Base-by-base conservation (phyloP, 2,888 invertebrate genomes). In the Archips xylosteana region DNA sequence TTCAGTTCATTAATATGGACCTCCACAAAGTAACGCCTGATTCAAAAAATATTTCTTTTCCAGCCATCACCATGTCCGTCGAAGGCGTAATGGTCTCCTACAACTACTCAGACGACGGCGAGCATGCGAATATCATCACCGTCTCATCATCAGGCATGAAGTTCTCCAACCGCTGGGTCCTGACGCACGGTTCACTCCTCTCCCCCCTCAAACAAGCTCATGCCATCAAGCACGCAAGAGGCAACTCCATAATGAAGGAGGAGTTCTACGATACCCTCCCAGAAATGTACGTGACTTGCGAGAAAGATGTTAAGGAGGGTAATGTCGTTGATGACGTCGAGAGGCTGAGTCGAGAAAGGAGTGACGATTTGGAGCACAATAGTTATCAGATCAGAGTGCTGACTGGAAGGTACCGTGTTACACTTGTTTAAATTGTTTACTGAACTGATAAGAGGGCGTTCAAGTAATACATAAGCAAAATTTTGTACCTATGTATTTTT, bases 71-170 rank as follows among this genome's bases (percentile, higher is more conserved):
- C 69, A 95, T 95, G 95, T 79, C 87, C 0, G 87, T 92, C 10
- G 92, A 91, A 84, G 94, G 94, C 3, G 95, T 95, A 13, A 92
- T 95, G 91, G 89, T 95, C 1, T 92, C 94, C 0, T 93, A 95
- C 83, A 91, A 92, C 80, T 92, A 92, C 72, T 90, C 89, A 0
- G 88, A 90, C 3, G 88, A 89, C 76, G 89, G 87, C 0, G 92
- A 94, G 73, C 87, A 87, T n/a, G 89, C 93, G 0, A 94, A 93
- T 77, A 94, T 94, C 78, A 84, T 94, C 15, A 94, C 92, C 0
- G 93, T 93, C 3, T 91, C 95, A 1, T 91, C 94, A 0, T 95
- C 95, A 3, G 95, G 95, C 23, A 92, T 95, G 77, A 89, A 89
- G 75, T 95, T 95, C 83, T 90, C 91, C 64, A 84, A 91, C n/a